Base-by-base conservation (phyloP, 2,113 vertebrate species). In the Rafetus swinhoei region DNA sequence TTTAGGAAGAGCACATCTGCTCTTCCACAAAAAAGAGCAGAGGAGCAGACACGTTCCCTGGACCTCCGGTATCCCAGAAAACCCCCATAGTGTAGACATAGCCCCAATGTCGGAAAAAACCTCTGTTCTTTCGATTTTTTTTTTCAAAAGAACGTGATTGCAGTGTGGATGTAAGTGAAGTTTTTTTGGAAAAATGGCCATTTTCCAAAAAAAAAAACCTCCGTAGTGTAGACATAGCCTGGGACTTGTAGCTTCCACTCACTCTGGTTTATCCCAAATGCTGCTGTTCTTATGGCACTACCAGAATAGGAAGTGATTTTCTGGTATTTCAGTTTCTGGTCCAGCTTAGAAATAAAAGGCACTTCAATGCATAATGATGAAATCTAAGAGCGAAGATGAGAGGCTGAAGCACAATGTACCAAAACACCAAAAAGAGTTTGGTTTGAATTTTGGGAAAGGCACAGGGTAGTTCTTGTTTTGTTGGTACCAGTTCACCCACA, bases 401-500 rank as follows among this genome's bases (percentile, higher is more conserved):
- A 35, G 32, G 32, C 29, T 65, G 29, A 69, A 69, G 16, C 32
- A 69, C n/a, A 35, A 69, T 19, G 16, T 69, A 69, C 16, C 35
- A 16, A 69, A 69, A 15, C 27, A 14, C 27, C 27, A 62, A 25
- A 87, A 87, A 54, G 35, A 45, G 22, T 39, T 74, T 92, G n/a
- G 1, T 86, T 74, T 54, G 86, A 7, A 69, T 69, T 53, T 88
- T 12, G 5, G 32, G 22, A 76, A n/a, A 88, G 32, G 62, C 85
- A 65, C 79, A 55, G 0, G 0, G 0, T 56, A 27, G 4, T 29
- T 92, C 19, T 15, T 88, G 11, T 0, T n/a, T 93, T 88, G 16
- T 69, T 69, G 16, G 85, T 85, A 81, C 13, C 16, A 56, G 29
- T 29, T 93, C 39, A 53, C 72, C 89, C 21, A 92, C 25, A 72